Evolutionary conservation across 2,797 vertebrate species (phyloP).

Genomic region (Hyperoplus lanceolatus): DNA sequence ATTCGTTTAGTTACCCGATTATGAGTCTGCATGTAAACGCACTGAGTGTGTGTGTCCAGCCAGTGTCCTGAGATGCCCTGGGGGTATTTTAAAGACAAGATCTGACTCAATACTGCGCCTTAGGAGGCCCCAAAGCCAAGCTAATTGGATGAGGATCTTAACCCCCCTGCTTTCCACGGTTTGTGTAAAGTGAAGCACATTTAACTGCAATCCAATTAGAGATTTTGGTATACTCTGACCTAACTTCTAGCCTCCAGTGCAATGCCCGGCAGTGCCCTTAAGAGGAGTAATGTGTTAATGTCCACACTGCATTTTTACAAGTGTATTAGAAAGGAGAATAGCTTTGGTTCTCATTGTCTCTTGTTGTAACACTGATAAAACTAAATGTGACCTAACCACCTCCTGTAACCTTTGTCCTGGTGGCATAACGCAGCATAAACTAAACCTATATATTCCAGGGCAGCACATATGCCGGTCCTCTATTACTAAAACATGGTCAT

Average conservation of each 20-base stretch:
- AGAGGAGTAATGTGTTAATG: conserved; percentile 37
- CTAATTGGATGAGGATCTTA: conserved; percentile 78
- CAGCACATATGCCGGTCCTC: neutral
- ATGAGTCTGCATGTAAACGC: too few relatives aligned
- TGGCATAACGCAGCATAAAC: neutral
- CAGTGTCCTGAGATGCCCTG: conserved; percentile 14
- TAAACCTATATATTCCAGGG: too few relatives aligned
- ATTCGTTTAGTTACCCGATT: too few relatives aligned
- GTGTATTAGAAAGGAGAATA: neutral
- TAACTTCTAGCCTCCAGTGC: neutral
- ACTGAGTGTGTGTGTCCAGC: neutral
- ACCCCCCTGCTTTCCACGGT: conserved; percentile 40
- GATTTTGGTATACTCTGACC: conserved; percentile 8
- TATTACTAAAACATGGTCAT: neutral
- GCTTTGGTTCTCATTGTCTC: neutral
- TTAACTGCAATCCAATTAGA: conserved; percentile 70
- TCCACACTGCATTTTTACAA: conserved; percentile 15
- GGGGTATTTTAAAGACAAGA: conserved; percentile 66
- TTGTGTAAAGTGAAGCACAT: conserved; percentile 53
- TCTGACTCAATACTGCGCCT: conserved; percentile 60
- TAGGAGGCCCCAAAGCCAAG: conserved; percentile 44
- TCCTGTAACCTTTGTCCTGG: conserved; percentile 21
- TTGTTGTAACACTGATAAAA: neutral
- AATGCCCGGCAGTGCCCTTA: conserved; percentile 27
- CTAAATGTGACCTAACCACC: neutral